Evolutionary conservation across 2,113 vertebrate species (phyloP), one percentile per base, ranked within the genome.

Genomic region (Notothenia coriiceps): DNA sequence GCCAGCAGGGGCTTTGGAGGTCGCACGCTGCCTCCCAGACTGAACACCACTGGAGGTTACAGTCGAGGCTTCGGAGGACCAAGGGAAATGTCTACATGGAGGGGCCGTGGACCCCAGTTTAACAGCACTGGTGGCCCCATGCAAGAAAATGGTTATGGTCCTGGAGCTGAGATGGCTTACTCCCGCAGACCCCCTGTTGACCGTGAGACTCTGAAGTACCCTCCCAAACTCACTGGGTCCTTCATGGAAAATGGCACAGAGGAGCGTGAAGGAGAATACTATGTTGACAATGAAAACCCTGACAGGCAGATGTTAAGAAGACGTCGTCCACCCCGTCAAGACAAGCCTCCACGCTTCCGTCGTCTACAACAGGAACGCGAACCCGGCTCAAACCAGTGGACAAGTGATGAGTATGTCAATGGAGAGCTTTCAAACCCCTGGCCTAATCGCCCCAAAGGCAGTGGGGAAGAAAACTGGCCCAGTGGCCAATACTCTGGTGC

Each of bases 271-370:
- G 96, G 96, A 25, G 97, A 98, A 25, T 97, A 95, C 10, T 93
- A 90, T 10, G 87, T 94, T 0, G 98, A 99, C 80, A 89, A 90
- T 0, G 98, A 98, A 49, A 97, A 95, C 80, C 96, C 95, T 0
- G 98, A 98, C 84, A 96, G 97, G 74, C 95, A 97, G 62, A 96
- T 96, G 0, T 94, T 98, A 85, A 92, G 98, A 61, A 94, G 98
- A 40, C 89, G 98, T 0, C 96, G 98, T 0, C 98, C 98, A 0
- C 98, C 97, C 0, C 97, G 98, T 51, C 98, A 99, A 74, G 98
- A 99, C 93, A 99, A 99, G 18, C 98, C 98, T 0, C 98, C 98
- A 0, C 93, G 98, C 0, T 99, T 99, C 92, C 92, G 98, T 15
- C 97, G 98, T 62, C 95, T 99, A 10, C 95, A 93, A 17, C 98